These are phyloP conservation scores for Pseudorhombus dupliciocellatus DNA, from an alignment of 2,113 vertebrate species.

Conservation along the genomic window DNA sequence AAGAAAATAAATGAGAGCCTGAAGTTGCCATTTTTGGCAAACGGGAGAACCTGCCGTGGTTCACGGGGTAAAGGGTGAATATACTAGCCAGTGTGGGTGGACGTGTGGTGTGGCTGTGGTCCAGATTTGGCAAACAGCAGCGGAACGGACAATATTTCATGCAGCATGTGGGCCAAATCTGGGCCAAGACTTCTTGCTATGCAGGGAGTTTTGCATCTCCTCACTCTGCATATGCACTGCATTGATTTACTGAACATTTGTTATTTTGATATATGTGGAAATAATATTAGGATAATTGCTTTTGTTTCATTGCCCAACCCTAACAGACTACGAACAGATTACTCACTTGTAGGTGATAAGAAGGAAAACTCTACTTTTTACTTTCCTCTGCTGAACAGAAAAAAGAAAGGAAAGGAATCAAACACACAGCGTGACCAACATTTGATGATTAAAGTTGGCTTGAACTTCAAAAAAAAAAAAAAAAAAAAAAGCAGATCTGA, in stretches of 20 bases:
- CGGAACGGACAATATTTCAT: too few relatives aligned
- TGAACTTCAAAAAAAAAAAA: constrained; percentile 54
- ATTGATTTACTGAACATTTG: not conserved
- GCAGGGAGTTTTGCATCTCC: too few relatives aligned
- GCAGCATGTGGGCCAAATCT: too few relatives aligned
- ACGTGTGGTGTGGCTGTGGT: too few relatives aligned
- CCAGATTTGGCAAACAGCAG: too few relatives aligned
- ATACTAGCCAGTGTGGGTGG: too few relatives aligned
- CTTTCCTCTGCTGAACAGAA: constrained; percentile 8
- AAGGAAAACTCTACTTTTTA: not conserved
- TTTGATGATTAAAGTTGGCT: constrained; percentile 54
- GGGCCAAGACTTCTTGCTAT: too few relatives aligned
- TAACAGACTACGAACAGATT: not conserved
- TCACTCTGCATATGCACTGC: too few relatives aligned
- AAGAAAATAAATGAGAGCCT: too few relatives aligned
- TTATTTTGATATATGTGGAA: not conserved
- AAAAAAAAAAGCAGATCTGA: constrained; percentile 28
- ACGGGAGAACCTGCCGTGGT: too few relatives aligned
- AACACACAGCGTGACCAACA: not conserved
- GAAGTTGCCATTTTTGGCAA: too few relatives aligned
- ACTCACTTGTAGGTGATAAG: constrained; percentile 21
- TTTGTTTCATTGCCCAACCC: not conserved
- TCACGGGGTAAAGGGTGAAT: too few relatives aligned
- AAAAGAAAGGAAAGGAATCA: not conserved
- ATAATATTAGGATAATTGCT: not conserved